Evolutionary conservation across 2,888 invertebrate species (phyloP).

Genomic region (Plagodis pulveraria): DNA sequence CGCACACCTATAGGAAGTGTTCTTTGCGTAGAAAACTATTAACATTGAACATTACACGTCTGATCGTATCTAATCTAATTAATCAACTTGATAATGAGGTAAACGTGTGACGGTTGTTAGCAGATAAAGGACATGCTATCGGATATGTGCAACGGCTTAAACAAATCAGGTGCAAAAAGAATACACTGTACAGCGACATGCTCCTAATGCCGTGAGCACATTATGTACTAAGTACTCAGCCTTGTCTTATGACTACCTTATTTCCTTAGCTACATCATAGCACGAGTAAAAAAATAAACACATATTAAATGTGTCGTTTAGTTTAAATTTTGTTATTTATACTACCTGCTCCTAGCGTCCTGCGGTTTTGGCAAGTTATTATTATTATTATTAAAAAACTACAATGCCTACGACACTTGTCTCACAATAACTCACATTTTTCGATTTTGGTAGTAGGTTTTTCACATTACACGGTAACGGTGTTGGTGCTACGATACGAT

Average conservation of each 20-base stretch:
- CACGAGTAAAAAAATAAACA: conserved; percentile 2
- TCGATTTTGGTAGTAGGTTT: too few relatives aligned
- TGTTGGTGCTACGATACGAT: too few relatives aligned
- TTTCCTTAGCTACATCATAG: conserved; percentile 21
- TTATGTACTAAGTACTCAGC: conserved; percentile 26
- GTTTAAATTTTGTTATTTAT: not conserved
- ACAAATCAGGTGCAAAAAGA: conserved; percentile 34
- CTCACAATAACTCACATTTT: too few relatives aligned
- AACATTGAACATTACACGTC: conserved; percentile 45
- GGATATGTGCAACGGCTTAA: conserved; percentile 27
- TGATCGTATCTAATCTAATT: conserved; percentile 39
- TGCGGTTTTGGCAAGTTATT: not conserved
- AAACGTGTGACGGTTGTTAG: conserved; percentile 41
- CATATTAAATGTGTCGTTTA: not conserved
- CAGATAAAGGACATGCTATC: conserved; percentile 30
- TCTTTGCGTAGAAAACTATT: conserved; percentile 37
- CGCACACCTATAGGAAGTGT: conserved; percentile 55
- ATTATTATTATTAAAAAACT: too few relatives aligned
- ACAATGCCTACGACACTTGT: too few relatives aligned
- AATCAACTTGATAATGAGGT: conserved; percentile 38
- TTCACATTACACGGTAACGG: too few relatives aligned
- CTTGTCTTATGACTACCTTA: conserved; percentile 32
- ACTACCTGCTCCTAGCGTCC: not conserved
- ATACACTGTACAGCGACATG: conserved; percentile 26
- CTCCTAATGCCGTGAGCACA: conserved; percentile 35